Percentiles rank a stretch among this genome's conserved stretches.
phyloP scores from a whole-genome alignment of 2,113 vertebrate genomes.

The Calidris pugnax region DNA sequence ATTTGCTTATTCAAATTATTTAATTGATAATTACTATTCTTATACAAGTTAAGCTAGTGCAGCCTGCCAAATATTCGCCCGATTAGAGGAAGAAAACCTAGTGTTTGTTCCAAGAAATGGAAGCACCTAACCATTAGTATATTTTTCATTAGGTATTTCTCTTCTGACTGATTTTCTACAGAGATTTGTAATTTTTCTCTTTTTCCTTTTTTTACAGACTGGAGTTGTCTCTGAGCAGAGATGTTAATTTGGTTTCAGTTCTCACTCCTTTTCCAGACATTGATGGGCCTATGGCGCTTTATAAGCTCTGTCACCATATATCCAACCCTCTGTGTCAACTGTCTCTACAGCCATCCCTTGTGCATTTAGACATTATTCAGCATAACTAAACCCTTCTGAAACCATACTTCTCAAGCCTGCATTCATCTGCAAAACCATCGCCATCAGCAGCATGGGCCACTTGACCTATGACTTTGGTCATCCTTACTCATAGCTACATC shows the following conservation, averaged over 20 bases:
- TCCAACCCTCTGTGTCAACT: accelerated
- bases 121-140: neutral
- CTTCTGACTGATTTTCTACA: neutral
- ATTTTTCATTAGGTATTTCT: neutral
- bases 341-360: neutral
- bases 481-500: neutral
- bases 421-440: neutral
- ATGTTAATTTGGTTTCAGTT: neutral
- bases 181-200: neutral
- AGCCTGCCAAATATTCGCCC: neutral
- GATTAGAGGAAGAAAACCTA: neutral
- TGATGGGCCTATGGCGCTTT: neutral
- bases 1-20: neutral
- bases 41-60: neutral
- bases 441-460: neutral
- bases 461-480: neutral
- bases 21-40: neutral
- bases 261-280: neutral
- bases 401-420: neutral
- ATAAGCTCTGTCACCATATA: neutral
- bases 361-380: neutral
- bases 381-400: neutral
- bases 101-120: neutral
- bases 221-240: neutral
- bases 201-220: neutral